A percentile compares a stretch with the other conserved stretches of the same genome.
Conservation (phyloP, 2,113 vertebrate genomes). For the Lates calcarifer region DNA sequence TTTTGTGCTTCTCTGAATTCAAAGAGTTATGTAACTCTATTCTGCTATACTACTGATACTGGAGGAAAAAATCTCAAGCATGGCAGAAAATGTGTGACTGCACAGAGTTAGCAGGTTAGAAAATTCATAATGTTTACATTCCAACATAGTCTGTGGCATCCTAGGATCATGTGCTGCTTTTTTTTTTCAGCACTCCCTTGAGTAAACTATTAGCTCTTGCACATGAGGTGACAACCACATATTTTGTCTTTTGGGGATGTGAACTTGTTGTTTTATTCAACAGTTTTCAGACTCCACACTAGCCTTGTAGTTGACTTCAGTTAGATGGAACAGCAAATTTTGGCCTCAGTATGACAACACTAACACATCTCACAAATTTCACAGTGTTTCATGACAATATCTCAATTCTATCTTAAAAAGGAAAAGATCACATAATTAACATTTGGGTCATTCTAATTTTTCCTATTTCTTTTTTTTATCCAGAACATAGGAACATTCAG, state of each 20-base stretch:
- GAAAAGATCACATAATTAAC: neutral
- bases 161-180: neutral
- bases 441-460: neutral
- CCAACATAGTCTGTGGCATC: neutral
- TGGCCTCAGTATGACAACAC: neutral
- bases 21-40: neutral
- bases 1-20: neutral
- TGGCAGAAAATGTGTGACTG: neutral
- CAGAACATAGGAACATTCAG: neutral
- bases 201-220: neutral
- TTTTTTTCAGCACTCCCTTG: neutral
- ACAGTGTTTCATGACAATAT: neutral
- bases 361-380: neutral
- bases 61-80: neutral
- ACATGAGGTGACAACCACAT: neutral
- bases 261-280: neutral
- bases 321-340: neutral
- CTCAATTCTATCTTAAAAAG: neutral
- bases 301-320: neutral
- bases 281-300: neutral
- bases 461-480: neutral
- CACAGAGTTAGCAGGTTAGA: neutral
- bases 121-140: neutral
- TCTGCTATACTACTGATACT: neutral
- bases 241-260: neutral